A percentile compares a stretch with the other conserved stretches of the same genome.
phyloP scores from a whole-genome alignment of 2,113 vertebrate genomes.

The Tupaia tana region DNA sequence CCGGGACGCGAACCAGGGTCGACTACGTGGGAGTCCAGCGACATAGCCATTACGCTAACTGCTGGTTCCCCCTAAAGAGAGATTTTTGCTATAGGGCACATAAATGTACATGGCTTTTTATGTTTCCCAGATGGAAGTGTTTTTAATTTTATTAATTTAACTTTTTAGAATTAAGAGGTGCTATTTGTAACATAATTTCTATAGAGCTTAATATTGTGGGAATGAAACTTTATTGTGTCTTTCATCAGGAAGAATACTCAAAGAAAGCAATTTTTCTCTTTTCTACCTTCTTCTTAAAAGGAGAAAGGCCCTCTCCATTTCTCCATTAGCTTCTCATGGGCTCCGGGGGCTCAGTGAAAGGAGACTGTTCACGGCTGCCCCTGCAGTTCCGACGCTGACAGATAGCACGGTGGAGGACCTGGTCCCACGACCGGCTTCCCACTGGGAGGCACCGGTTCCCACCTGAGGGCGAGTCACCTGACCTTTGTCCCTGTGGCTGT shows the following conservation, averaged over 20 bases:
- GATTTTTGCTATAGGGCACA: no score
- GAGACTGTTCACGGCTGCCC: not conserved
- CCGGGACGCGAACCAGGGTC: no score
- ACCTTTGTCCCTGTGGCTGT: not conserved
- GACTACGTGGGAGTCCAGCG: no score
- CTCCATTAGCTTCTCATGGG: not conserved
- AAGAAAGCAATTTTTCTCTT: not conserved
- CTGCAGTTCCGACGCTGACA: rapidly evolving
- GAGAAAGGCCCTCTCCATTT: not conserved
- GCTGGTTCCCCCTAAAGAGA: no score
- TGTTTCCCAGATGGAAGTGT: not conserved
- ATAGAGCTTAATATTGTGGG: not conserved
- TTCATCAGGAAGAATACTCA: not conserved
- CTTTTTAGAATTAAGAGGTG: not conserved
- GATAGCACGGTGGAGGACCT: not conserved
- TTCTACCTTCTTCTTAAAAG: not conserved
- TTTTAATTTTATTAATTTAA: slow-evolving; percentile 4
- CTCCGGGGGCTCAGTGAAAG: not conserved
- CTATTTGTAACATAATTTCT: not conserved
- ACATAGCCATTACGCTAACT: no score
- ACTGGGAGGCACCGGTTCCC: not conserved
- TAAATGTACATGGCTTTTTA: not conserved
- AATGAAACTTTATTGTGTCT: not conserved
- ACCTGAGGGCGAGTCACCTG: not conserved
- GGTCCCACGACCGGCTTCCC: not conserved